phyloP scores from a whole-genome alignment of 2,113 vertebrate genomes.

The Corythornis vintsioides region DNA sequence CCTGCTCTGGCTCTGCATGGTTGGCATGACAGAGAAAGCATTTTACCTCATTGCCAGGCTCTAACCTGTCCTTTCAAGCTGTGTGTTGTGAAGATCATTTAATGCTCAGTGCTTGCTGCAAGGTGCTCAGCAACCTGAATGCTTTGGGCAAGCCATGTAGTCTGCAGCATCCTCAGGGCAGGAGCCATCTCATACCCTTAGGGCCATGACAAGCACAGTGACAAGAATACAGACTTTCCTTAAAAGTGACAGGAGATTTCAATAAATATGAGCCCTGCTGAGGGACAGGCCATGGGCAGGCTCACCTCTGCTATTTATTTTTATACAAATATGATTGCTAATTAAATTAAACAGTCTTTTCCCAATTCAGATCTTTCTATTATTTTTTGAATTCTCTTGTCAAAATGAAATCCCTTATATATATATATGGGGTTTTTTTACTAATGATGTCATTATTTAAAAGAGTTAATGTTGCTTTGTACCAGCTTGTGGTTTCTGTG shows the following conservation, averaged over 20 bases:
- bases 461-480: background rate
- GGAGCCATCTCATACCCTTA: accelerated
- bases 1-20: background rate
- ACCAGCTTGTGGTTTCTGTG: background rate
- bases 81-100: background rate
- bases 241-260: background rate
- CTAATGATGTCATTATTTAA: background rate
- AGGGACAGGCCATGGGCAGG: background rate
- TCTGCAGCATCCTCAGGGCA: background rate
- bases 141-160: background rate
- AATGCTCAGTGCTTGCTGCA: background rate
- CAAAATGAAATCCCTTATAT: background rate
- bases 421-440: background rate
- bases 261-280: background rate
- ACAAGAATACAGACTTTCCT: background rate
- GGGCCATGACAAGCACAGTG: accelerated
- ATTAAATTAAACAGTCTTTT: conserved; percentile 4
- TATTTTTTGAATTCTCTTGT: background rate
- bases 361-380: background rate
- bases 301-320: background rate
- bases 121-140: background rate
- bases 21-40: background rate
- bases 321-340: background rate
- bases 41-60: background rate
- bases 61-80: background rate